Evolutionary conservation across 2,113 vertebrate species (phyloP), one percentile per base, ranked within the genome.

Genomic region (Pavo muticus): DNA sequence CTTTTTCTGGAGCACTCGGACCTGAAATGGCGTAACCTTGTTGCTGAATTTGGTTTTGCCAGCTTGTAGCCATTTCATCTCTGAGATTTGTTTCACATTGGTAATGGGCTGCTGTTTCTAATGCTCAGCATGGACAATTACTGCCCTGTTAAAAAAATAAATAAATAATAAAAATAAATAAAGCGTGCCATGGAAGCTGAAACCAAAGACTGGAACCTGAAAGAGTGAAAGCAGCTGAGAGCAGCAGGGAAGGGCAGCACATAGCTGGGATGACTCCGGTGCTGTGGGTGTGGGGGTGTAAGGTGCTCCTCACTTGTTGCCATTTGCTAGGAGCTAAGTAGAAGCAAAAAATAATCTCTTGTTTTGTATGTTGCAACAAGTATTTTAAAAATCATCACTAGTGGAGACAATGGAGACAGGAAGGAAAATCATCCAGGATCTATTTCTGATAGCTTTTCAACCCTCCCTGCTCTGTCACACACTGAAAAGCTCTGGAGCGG

Each of bases 391-490:
- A 39, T 39, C 30, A 69, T 56, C 9, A 1, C 14, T 24, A 64
- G 11, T 2, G 10, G 78, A 77, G 45, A 50, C 44, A 78, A 81
- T 61, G 30, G 54, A 30, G 29, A 65, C 84, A 89, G 39, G 74
- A 18, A 0, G 6, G 50, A 76, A 91, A 87, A 67, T 14, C 40
- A 75, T 44, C 37, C 40, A 3, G 45, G 70, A 64, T 42, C 25
- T 63, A 42, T 45, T 87, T 87, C 48, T 1, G 9, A 39, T 72
- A 18, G 15, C 39, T 64, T 78, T 91, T 1, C 3, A 61, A 24
- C 37, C 0, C 0, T 54, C 29, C 37, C 19, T 1, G 0, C 16
- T 65, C 54, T 50, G 44, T 35, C 0, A 0, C 0, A 0, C 35
- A 35, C 39, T 85, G 84, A 42, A 83, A 85, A 91, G 29, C 4